A percentile compares a stretch with the other conserved stretches of the same genome.
Evolutionary conservation across 2,888 invertebrate species (phyloP).

Genomic region (Asteroscopus sphinx): DNA sequence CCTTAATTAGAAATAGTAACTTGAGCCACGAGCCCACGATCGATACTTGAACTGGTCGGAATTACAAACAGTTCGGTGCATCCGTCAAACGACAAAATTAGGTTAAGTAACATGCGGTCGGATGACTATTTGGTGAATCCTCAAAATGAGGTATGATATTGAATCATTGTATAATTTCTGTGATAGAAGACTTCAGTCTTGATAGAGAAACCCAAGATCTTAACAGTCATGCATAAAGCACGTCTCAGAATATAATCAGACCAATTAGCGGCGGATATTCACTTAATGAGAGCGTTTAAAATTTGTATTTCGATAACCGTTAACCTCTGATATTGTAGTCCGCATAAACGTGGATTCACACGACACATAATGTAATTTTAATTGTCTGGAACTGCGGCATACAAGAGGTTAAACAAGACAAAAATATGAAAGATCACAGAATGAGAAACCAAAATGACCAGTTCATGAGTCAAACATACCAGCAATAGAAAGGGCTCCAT

Average conservation of each 20-base stretch:
- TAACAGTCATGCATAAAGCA: too few species aligned
- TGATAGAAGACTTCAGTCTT: background rate
- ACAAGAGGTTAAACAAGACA: too few species aligned
- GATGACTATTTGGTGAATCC: slow-evolving; percentile 15
- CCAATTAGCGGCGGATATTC: too few species aligned
- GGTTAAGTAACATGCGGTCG: slow-evolving; percentile 40
- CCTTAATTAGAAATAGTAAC: slow-evolving; percentile 76
- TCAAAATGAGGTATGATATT: slow-evolving; percentile 1
- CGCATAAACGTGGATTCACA: too few species aligned
- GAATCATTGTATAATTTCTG: background rate
- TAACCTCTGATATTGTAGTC: too few species aligned
- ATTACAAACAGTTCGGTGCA: slow-evolving; percentile 49
- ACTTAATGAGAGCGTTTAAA: too few species aligned
- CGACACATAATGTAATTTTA: too few species aligned
- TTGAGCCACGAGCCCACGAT: slow-evolving; percentile 67
- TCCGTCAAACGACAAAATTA: slow-evolving; percentile 51
- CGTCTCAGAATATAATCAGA: too few species aligned
- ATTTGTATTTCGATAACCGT: too few species aligned
- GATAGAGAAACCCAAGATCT: background rate
- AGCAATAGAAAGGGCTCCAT: slow-evolving; percentile 91
- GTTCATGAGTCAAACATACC: slow-evolving; percentile 84
- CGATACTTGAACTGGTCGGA: slow-evolving; percentile 62
- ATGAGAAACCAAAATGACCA: background rate
- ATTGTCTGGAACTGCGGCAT: too few species aligned
- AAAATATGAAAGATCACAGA: too few species aligned